These are phyloP conservation scores for Papilio elwesi DNA, from an alignment of 2,888 invertebrate genomes.

Conservation along the genomic window DNA sequence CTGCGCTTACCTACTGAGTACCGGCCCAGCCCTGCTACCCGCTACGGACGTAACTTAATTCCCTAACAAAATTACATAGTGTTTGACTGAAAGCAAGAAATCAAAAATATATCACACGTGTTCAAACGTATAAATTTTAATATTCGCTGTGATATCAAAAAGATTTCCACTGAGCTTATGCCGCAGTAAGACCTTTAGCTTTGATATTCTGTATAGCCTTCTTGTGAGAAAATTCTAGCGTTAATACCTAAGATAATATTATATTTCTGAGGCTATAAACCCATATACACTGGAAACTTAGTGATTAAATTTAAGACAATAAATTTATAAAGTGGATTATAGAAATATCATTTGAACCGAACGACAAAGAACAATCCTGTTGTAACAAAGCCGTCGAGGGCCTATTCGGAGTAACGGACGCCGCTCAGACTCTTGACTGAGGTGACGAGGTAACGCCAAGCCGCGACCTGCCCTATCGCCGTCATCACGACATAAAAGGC, in stretches of 20 bases:
- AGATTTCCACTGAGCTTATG: neutral
- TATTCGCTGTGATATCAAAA: neutral
- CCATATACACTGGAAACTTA: too few relatives aligned
- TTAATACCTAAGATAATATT: too few relatives aligned
- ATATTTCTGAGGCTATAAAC: too few relatives aligned
- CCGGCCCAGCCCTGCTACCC: constrained; percentile 34
- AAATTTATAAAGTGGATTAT: neutral
- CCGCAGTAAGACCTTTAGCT: neutral
- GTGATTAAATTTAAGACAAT: too few relatives aligned
- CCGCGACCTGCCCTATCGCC: constrained; percentile 53
- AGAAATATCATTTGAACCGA: neutral
- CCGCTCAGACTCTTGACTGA: constrained; percentile 44
- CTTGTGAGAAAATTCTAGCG: too few relatives aligned
- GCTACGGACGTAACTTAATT: constrained; percentile 10
- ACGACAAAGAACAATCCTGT: constrained; percentile 55
- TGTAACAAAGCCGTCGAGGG: constrained; percentile 46
- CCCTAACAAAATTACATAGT: neutral
- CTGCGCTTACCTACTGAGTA: constrained; percentile 36
- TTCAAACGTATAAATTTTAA: neutral
- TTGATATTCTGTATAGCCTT: too few relatives aligned
- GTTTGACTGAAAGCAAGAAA: neutral
- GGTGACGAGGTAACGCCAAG: constrained; percentile 43
- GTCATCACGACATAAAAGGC: constrained; percentile 49
- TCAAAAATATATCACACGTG: neutral
- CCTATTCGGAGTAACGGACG: constrained; percentile 45